These are phyloP conservation scores for Heliconius aoede DNA, from an alignment of 2,888 invertebrate genomes.

Conservation along the genomic window DNA sequence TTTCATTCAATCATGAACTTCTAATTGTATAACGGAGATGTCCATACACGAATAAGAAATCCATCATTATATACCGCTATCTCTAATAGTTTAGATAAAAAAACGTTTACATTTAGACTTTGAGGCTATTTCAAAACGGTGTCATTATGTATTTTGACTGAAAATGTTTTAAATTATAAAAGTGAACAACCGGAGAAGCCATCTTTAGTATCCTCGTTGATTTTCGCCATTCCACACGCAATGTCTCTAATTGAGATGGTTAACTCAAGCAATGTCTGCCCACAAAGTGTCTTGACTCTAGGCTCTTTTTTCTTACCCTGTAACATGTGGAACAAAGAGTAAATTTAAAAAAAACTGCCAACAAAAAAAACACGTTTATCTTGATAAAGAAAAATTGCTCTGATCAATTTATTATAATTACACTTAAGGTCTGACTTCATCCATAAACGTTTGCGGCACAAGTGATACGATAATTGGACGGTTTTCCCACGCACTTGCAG, in stretches of 20 bases:
- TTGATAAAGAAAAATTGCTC: background rate
- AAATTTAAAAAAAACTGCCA: too few relatives aligned
- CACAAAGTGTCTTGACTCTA: too few relatives aligned
- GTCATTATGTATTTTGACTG: background rate
- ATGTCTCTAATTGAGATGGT: too few relatives aligned
- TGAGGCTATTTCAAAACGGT: background rate
- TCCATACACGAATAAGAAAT: constrained; percentile 8
- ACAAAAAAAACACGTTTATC: background rate
- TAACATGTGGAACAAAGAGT: too few relatives aligned
- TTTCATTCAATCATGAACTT: constrained; percentile 16
- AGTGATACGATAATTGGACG: constrained; percentile 63
- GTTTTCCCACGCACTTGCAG: constrained; percentile 70
- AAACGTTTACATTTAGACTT: background rate
- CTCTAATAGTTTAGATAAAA: background rate
- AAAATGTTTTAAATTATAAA: background rate
- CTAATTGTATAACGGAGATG: constrained; percentile 29
- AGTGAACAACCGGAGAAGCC: background rate
- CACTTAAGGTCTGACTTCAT: background rate
- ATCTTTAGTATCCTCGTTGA: too few relatives aligned
- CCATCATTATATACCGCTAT: constrained; percentile 20
- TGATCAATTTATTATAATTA: constrained; percentile 21
- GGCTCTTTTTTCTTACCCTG: too few relatives aligned
- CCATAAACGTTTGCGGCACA: constrained; percentile 53
- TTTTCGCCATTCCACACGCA: too few relatives aligned
- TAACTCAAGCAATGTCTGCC: too few relatives aligned